phyloP scores from a whole-genome alignment of 2,888 invertebrate species.

The Coleophora flavipennella region DNA sequence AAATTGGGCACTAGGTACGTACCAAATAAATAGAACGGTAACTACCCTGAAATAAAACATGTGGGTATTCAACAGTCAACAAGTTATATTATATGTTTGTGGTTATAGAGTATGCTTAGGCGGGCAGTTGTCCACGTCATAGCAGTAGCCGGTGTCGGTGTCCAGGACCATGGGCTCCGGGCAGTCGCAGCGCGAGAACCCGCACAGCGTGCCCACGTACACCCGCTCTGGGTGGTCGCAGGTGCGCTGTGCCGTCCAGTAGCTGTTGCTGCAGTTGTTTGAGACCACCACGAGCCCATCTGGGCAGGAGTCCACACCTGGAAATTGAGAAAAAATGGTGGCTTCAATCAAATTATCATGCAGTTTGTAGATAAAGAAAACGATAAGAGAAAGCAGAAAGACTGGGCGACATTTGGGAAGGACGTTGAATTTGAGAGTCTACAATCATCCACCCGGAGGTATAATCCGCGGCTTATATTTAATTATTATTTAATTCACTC shows the following conservation, averaged over 20 bases:
- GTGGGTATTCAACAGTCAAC: too few species aligned
- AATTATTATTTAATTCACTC: too few species aligned
- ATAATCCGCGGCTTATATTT: too few species aligned
- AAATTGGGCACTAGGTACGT: background rate
- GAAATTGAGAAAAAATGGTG: too few species aligned
- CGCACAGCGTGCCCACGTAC: constrained; percentile 39
- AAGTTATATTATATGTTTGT: too few species aligned
- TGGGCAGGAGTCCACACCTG: constrained; percentile 44
- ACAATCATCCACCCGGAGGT: too few species aligned
- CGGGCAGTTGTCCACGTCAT: constrained; percentile 48
- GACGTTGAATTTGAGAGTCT: too few species aligned
- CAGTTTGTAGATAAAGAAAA: too few species aligned
- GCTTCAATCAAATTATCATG: too few species aligned
- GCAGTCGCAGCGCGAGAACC: constrained; percentile 48
- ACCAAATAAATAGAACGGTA: background rate
- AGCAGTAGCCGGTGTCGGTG: constrained; percentile 40
- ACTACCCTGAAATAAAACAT: too few species aligned
- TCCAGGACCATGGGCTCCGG: constrained; percentile 37
- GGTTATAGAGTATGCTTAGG: constrained; percentile 11
- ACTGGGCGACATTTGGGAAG: too few species aligned
- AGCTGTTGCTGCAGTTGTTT: constrained; percentile 31
- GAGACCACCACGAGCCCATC: constrained; percentile 34
- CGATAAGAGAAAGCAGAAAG: too few species aligned
- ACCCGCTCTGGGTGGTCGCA: constrained; percentile 37
- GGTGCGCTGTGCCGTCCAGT: constrained; percentile 40